Percentiles rank a stretch among this genome's conserved stretches.
Conservation (phyloP, 2,113 vertebrate genomes). For the Chascanopsetta lugubris region DNA sequence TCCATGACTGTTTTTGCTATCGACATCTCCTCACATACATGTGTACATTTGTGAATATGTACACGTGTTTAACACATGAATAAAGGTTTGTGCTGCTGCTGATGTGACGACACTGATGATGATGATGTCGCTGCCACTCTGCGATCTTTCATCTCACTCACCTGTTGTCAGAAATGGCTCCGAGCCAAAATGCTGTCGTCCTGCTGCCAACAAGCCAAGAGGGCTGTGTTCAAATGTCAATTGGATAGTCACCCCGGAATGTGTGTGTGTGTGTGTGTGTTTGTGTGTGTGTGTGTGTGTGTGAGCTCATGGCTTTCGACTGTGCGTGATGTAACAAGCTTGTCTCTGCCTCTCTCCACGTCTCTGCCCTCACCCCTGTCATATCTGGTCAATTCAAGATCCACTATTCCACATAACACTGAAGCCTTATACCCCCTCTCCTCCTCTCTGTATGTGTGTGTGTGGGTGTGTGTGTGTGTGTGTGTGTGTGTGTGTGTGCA, state of each 20-base stretch:
- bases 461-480: not conserved
- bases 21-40: too few relatives aligned
- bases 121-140: not conserved
- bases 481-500: slow-evolving; percentile 4
- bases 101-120: not conserved
- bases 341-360: slow-evolving; percentile 30
- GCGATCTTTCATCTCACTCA: not conserved
- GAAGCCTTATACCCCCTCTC: slow-evolving; percentile 4
- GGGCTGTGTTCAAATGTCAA: slow-evolving; percentile 22
- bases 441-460: not conserved
- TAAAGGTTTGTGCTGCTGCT: not conserved
- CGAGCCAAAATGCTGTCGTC: not conserved
- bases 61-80: too few relatives aligned
- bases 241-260: slow-evolving; percentile 19
- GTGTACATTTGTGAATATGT: too few relatives aligned
- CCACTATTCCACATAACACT: slow-evolving; percentile 18
- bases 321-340: slow-evolving; percentile 47
- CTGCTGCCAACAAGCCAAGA: not conserved
- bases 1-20: too few relatives aligned
- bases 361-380: slow-evolving; percentile 7
- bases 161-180: slow-evolving; percentile 28
- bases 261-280: slow-evolving; percentile 2
- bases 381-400: slow-evolving; percentile 36
- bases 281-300: slow-evolving; percentile 9
- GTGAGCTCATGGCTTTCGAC: slow-evolving; percentile 24